These are phyloP conservation scores for Eulemur rufifrons DNA, from an alignment of 2,113 vertebrate genomes.

Conservation along the genomic window DNA sequence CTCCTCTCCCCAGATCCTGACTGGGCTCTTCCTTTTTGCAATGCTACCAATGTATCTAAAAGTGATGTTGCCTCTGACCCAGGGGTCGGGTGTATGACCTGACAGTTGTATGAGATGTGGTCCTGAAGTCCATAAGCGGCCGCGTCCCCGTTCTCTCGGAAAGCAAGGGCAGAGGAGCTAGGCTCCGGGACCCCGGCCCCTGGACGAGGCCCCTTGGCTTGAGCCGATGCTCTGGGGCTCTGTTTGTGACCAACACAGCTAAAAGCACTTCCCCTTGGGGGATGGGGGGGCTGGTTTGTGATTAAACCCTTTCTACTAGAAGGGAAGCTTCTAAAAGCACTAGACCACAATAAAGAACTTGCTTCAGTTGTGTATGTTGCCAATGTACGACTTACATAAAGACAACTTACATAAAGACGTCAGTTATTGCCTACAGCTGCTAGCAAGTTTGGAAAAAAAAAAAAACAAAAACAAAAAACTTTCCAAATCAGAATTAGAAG, in stretches of 20 bases:
- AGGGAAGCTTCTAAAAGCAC: slow-evolving; percentile 41
- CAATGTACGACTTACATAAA: not conserved
- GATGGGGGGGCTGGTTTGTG: not conserved
- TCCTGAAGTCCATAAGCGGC: not conserved
- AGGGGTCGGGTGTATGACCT: not conserved
- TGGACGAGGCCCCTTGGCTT: not conserved
- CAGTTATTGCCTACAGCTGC: slow-evolving; percentile 53
- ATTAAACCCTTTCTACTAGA: not conserved
- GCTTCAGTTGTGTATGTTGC: slow-evolving; percentile 3
- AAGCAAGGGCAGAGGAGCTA: accelerated
- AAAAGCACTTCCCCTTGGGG: not conserved
- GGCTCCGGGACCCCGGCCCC: not conserved
- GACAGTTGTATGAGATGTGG: not conserved
- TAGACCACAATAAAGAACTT: slow-evolving; percentile 25
- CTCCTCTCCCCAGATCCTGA: not conserved
- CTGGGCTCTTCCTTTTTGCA: not conserved
- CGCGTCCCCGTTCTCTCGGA: not conserved
- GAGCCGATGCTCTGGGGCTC: not conserved
- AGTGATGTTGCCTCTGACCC: not conserved
- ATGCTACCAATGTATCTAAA: not conserved
- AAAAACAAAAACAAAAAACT: not conserved
- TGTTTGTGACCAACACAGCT: not conserved
- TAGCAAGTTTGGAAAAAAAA: not conserved
- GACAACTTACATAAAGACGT: slow-evolving; percentile 42
- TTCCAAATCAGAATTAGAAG: slow-evolving; percentile 58